A percentile compares a stretch with the other conserved stretches of the same genome.
phyloP scores from a whole-genome alignment of 2,113 vertebrate species.

The Eurystomus gularis region DNA sequence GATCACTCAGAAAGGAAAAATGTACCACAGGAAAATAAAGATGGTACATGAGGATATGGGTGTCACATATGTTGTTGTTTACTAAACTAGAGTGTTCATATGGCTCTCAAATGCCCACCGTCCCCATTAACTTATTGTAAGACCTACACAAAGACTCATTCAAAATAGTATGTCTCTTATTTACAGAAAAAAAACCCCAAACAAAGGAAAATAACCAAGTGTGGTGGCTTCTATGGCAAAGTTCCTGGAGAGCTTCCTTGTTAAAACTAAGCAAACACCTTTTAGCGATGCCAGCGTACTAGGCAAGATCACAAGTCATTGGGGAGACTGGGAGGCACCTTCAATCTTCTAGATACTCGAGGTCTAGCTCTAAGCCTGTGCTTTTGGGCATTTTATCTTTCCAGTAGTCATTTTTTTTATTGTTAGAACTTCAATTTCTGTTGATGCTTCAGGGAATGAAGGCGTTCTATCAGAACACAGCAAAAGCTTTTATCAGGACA shows the following conservation, averaged over 20 bases:
- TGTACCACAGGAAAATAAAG: background rate
- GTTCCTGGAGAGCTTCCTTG: background rate
- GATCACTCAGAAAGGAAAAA: background rate
- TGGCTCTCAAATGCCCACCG: background rate
- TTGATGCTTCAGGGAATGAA: background rate
- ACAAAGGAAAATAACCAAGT: background rate
- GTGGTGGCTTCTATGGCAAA: background rate
- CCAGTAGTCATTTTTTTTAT: background rate
- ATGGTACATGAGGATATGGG: accelerated
- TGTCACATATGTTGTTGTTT: background rate
- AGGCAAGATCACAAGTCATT: background rate
- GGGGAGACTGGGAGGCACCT: background rate
- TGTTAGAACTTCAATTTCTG: background rate
- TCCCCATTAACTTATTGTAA: background rate
- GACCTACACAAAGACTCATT: background rate
- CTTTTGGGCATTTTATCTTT: background rate
- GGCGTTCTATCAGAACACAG: background rate
- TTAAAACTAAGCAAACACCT: background rate
- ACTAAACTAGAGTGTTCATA: background rate
- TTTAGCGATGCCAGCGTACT: background rate
- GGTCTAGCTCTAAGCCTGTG: background rate
- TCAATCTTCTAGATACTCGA: background rate
- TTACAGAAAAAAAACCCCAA: background rate
- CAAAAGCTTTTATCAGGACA: background rate
- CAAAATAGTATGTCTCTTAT: background rate